Evolutionary conservation across 2,797 vertebrate species (phyloP).

Genomic region (Enteromius treurensis): DNA sequence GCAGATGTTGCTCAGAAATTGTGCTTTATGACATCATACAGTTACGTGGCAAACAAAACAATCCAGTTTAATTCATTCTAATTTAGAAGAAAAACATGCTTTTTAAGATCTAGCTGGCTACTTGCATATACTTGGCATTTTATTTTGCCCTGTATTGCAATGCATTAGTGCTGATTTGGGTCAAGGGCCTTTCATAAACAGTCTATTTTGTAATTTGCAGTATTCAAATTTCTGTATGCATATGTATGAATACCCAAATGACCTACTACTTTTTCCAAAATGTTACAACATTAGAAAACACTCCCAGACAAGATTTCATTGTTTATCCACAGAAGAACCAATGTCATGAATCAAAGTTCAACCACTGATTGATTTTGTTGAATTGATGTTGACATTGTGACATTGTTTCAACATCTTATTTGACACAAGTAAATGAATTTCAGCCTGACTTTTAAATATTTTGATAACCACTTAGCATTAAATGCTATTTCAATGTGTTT

Average conservation of each 20-base stretch:
- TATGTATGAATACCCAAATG: neutral
- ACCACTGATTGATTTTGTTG: neutral
- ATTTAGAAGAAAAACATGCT: neutral
- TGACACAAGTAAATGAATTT: neutral
- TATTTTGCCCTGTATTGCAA: neutral
- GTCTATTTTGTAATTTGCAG: neutral
- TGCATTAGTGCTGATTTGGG: neutral
- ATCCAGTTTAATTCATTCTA: neutral
- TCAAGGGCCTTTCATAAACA: neutral
- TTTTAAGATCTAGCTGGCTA: neutral
- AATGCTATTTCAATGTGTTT: neutral
- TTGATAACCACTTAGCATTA: neutral
- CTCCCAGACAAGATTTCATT: neutral
- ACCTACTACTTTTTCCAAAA: neutral
- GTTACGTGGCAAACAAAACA: neutral
- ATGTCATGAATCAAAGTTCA: neutral
- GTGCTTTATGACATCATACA: constrained; percentile 17
- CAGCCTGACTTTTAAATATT: neutral
- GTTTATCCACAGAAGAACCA: neutral
- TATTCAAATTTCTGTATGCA: neutral
- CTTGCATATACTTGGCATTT: neutral
- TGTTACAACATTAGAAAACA: neutral
- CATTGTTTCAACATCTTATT: neutral
- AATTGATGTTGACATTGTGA: neutral
- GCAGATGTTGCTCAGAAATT: constrained; percentile 25